A percentile compares a stretch with the other conserved stretches of the same genome.
Evolutionary conservation across 2,888 invertebrate species (phyloP).

Genomic region (Hipparchia sbordonii): DNA sequence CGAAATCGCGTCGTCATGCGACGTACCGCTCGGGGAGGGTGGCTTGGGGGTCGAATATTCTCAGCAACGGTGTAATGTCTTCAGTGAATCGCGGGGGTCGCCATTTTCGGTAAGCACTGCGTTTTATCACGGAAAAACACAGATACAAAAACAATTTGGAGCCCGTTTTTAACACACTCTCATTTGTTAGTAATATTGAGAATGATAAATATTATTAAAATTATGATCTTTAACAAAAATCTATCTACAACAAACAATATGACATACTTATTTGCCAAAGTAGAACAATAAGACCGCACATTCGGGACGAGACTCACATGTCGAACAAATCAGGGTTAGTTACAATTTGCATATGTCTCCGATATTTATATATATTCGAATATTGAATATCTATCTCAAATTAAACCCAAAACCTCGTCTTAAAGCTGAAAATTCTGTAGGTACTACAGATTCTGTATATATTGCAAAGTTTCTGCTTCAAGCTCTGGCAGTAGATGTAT

Average conservation of each 20-base stretch:
- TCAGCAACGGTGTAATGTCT: conserved; percentile 89
- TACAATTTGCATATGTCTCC: no score
- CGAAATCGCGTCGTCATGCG: conserved; percentile 61
- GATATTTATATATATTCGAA: no score
- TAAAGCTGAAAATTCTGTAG: no score
- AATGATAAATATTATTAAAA: background rate
- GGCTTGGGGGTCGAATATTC: conserved; percentile 89
- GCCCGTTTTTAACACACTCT: conserved; percentile 29
- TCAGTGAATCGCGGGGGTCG: conserved; percentile 91
- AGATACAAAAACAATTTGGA: conserved; percentile 36
- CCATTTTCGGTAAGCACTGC: conserved; percentile 91
- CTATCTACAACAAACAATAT: conserved; percentile 56
- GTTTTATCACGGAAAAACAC: conserved; percentile 57
- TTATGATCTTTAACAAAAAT: conserved; percentile 27
- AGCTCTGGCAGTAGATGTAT: no score
- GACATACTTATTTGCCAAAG: conserved; percentile 27
- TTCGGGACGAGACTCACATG: background rate
- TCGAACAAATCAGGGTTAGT: background rate
- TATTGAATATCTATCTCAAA: no score
- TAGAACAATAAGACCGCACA: background rate
- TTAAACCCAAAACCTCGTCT: no score
- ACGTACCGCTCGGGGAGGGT: conserved; percentile 81
- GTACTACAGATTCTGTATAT: no score
- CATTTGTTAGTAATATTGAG: conserved; percentile 20
- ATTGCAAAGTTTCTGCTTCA: no score